Conservation (phyloP, 2,888 invertebrate species). For the Synergus gifuensis region DNA sequence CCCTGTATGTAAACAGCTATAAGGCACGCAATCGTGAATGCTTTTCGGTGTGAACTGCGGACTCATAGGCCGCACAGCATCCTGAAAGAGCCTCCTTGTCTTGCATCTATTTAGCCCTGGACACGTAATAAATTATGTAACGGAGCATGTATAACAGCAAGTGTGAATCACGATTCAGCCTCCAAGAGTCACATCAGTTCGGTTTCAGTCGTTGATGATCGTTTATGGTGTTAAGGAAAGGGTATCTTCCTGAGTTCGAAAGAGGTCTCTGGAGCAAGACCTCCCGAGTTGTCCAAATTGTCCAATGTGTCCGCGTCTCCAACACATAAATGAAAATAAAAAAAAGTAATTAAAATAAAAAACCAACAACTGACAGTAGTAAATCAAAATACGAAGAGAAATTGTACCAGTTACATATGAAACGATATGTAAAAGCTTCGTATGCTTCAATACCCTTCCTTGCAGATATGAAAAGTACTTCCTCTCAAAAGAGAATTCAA, state of each 20-base stretch:
- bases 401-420: conserved; percentile 58
- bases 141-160: conserved; percentile 48
- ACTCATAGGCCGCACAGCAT: neutral
- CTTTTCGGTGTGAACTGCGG: neutral
- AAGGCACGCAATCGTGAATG: conserved; percentile 4
- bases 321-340: conserved; percentile 4
- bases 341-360: conserved; percentile 2
- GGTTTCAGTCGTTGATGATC: conserved; percentile 36
- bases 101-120: conserved; percentile 51
- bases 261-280: conserved; percentile 27
- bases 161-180: conserved; percentile 53
- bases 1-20: conserved; percentile 6
- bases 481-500: conserved; percentile 11
- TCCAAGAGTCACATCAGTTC: conserved; percentile 45
- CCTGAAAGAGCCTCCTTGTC: conserved; percentile 39
- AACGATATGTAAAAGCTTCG: conserved; percentile 56
- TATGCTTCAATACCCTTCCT: conserved; percentile 10
- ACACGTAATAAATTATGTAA: conserved; percentile 59
- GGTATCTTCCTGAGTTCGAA: conserved; percentile 16
- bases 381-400: conserved; percentile 58
- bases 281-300: conserved; percentile 25
- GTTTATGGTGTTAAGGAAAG: conserved; percentile 32
- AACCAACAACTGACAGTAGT: conserved; percentile 50
- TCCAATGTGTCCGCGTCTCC: neutral
- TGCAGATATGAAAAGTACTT: conserved; percentile 32